A percentile compares a stretch with the other conserved stretches of the same genome.
Conservation (phyloP, 2,797 vertebrate species). For the Decapterus maruadsi region DNA sequence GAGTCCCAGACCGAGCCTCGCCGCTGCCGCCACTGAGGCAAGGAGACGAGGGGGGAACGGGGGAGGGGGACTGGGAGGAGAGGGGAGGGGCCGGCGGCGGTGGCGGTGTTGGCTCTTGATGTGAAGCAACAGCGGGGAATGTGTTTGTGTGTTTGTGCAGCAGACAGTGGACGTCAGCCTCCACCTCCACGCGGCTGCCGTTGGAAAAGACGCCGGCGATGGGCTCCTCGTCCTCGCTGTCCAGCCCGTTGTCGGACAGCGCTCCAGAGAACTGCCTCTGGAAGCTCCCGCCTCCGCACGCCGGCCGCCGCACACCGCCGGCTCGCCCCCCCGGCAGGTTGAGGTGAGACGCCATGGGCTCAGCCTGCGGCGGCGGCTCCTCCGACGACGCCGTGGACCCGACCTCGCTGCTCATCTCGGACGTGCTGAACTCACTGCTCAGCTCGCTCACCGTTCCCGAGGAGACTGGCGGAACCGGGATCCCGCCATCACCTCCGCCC, state of each 20-base stretch:
- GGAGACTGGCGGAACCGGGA: constrained; percentile 83
- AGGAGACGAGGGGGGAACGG: constrained; percentile 77
- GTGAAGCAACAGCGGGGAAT: constrained; percentile 25
- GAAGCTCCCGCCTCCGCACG: constrained; percentile 79
- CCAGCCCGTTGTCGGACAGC: constrained; percentile 95
- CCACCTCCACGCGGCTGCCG: constrained; percentile 95
- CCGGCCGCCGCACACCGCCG: constrained; percentile 19
- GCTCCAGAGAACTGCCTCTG: constrained; percentile 94
- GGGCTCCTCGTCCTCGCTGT: constrained; percentile 97
- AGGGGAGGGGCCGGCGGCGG: constrained; percentile 23
- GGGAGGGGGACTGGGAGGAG: constrained; percentile 51
- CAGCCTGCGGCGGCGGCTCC: constrained; percentile 84
- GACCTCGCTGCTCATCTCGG: constrained; percentile 99
- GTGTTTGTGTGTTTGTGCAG: constrained; percentile 22
- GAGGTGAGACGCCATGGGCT: constrained; percentile 50
- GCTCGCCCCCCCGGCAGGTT: constrained; percentile 44
- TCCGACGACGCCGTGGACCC: constrained; percentile 96
- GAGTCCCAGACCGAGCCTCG: constrained; percentile 60
- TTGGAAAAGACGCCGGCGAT: constrained; percentile 97
- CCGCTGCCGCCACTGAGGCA: constrained; percentile 60
- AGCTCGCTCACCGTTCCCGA: constrained; percentile 92
- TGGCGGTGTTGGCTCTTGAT: constrained; percentile 14
- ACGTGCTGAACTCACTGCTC: constrained; percentile 97
- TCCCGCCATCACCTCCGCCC: constrained; percentile 58
- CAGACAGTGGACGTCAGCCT: constrained; percentile 94